A percentile compares a stretch with the other conserved stretches of the same genome.
phyloP scores from a whole-genome alignment of 2,888 invertebrate genomes.

The Ochropleura leucogaster region DNA sequence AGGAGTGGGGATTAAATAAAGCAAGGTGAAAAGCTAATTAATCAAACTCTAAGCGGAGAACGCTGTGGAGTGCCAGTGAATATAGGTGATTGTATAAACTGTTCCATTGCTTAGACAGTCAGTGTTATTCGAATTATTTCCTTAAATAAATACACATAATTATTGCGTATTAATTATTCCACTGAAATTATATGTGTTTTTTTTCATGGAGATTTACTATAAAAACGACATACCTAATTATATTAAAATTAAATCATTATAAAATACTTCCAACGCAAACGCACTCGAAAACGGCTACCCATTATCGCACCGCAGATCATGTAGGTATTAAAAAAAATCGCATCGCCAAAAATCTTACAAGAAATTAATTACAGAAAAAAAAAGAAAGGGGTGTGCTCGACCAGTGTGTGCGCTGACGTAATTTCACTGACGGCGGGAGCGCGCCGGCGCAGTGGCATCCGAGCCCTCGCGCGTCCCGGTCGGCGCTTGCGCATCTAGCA shows the following conservation, averaged over 20 bases:
- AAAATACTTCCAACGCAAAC: slow-evolving; percentile 40
- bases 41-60: slow-evolving; percentile 47
- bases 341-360: slow-evolving; percentile 84
- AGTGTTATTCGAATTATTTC: not conserved
- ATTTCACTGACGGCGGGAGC: slow-evolving; percentile 81
- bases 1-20: slow-evolving; percentile 22
- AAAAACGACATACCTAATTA: slow-evolving; percentile 12
- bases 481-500: slow-evolving; percentile 71
- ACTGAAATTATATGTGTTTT: not conserved
- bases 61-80: slow-evolving; percentile 6
- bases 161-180: not conserved
- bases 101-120: not conserved
- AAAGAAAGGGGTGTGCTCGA: slow-evolving; percentile 87
- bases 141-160: not conserved
- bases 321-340: slow-evolving; percentile 73
- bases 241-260: slow-evolving; percentile 37
- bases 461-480: slow-evolving; percentile 84
- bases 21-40: slow-evolving; percentile 48
- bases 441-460: slow-evolving; percentile 82
- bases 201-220: not conserved
- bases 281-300: slow-evolving; percentile 46
- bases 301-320: slow-evolving; percentile 61
- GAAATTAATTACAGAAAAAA: slow-evolving; percentile 88
- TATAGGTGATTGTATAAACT: slow-evolving; percentile 1
- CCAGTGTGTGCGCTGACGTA: slow-evolving; percentile 85